These are phyloP conservation scores for Datnioides undecimradiatus DNA, from an alignment of 2,113 vertebrate species.

Conservation along the genomic window DNA sequence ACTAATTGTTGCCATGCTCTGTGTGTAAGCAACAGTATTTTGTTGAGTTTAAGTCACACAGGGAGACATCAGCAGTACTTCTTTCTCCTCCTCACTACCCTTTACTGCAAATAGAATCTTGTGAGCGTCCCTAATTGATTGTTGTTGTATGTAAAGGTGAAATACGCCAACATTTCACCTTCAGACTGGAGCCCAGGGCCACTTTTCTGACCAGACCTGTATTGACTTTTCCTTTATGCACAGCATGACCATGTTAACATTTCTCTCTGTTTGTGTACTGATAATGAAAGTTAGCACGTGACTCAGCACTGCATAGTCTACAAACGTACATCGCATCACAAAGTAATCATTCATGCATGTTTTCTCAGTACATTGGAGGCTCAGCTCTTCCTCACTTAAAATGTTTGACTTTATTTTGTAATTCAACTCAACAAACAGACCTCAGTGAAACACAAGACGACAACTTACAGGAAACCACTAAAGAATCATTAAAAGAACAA, in stretches of 20 bases:
- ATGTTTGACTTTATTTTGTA: not conserved
- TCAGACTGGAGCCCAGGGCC: constrained; percentile 37
- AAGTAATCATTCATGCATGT: constrained; percentile 19
- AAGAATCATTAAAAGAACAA: not conserved
- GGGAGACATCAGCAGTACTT: constrained; percentile 36
- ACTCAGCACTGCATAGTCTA: not conserved
- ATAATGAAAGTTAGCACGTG: constrained; percentile 3
- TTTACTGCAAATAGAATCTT: constrained; percentile 56
- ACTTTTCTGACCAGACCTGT: constrained; percentile 32
- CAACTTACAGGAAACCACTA: not conserved
- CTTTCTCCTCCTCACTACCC: constrained; percentile 35
- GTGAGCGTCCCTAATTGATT: constrained; percentile 32
- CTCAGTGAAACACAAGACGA: not conserved
- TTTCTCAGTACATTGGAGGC: not conserved
- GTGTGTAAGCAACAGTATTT: constrained; percentile 43
- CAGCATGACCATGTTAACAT: not conserved
- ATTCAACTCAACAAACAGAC: not conserved
- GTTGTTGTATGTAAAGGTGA: constrained; percentile 37
- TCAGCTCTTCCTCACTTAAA: not conserved
- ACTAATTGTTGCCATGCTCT: constrained; percentile 51
- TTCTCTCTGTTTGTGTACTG: constrained; percentile 31
- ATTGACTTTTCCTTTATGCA: constrained; percentile 59
- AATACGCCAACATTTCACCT: constrained; percentile 64
- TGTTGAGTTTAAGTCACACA: constrained; percentile 15
- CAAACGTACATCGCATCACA: not conserved